Evolutionary conservation across 2,888 invertebrate species (phyloP), one percentile per base, ranked within the genome.

Genomic region (Acronicta aceris): DNA sequence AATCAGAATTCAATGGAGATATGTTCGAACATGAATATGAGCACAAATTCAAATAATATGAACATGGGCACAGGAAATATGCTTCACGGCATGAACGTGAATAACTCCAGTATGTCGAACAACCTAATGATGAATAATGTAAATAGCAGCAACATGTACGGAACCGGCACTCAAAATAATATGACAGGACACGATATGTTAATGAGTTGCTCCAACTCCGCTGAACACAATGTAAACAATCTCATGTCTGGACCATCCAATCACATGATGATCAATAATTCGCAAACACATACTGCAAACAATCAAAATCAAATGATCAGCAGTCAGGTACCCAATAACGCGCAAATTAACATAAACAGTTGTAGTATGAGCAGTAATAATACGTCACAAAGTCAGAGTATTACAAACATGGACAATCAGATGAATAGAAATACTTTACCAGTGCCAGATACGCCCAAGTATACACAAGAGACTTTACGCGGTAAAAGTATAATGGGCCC

Each of bases 401-500:
- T 93, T 41, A 65, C 85, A 16, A 91, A 86, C 65, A 81, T 93
- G 63, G 94, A 94, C 49, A 88, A 76, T 71, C 89, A 89, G 81
- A 81, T 92, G 45, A 91, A 87, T 64, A 88, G 93, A 79, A 84
- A 81, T 67, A 87, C 80, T 61, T 83, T 93, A 62, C 66, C 87
- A 48, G 87, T 89, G 10, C 90, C 87, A 68, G 94, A 94, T 46
- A 71, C 90, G 45, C 82, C 91, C 13, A 94, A 94, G 69, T 94
- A 91, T 60, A 65, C 84, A 6, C 92, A 88, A 79, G 94, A 94
- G 72, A 76, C 87, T 27, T 76, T 92, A 55, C 86, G 94, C 81
- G 88, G 89, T n/a, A 94, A 94, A 74, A 93, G 88, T 78, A 84
- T 93, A 43, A 92, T 94, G 88, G 91, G 90, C 6, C 87, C 92